A percentile compares a stretch with the other conserved stretches of the same genome.
These are phyloP conservation scores for Eupithecia pulchellata DNA, from an alignment of 2,888 invertebrate genomes.

Conservation along the genomic window DNA sequence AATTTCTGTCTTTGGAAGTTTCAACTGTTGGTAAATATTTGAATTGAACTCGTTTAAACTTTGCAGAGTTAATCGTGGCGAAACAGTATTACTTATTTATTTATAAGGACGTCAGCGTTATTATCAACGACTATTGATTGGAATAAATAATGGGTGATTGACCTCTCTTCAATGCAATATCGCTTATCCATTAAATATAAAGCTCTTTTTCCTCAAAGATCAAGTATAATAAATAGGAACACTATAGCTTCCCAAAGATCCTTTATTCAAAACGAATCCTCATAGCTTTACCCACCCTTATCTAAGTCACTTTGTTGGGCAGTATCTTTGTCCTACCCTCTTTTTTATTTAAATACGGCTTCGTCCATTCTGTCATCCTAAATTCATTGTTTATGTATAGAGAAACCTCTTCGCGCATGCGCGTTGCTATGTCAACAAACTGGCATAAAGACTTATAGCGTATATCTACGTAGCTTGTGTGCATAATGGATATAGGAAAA, in stretches of 20 bases:
- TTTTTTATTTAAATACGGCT: slow-evolving; percentile 41
- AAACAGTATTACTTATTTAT: slow-evolving; percentile 34
- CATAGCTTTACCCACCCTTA: slow-evolving; percentile 23
- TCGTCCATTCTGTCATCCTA: slow-evolving; percentile 52
- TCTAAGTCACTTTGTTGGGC: slow-evolving; percentile 32
- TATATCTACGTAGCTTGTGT: slow-evolving; percentile 31
- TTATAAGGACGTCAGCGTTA: slow-evolving; percentile 27
- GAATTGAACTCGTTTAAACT: slow-evolving; percentile 44
- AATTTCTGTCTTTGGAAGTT: slow-evolving; percentile 45
- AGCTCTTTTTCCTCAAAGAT: slow-evolving; percentile 11
- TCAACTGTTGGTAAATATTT: slow-evolving; percentile 53
- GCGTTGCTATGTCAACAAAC: slow-evolving; percentile 77
- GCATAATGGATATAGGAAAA: slow-evolving; percentile 5
- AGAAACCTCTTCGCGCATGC: slow-evolving; percentile 72
- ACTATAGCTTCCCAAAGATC: slow-evolving; percentile 4
- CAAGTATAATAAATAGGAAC: slow-evolving; percentile 3
- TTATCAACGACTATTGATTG: slow-evolving; percentile 26
- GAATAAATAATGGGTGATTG: slow-evolving; percentile 29
- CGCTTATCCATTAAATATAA: slow-evolving; percentile 13
- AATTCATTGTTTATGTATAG: slow-evolving; percentile 79
- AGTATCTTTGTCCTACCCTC: slow-evolving; percentile 27
- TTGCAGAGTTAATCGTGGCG: slow-evolving; percentile 35
- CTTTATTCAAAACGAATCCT: slow-evolving; percentile 16
- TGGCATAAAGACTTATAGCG: slow-evolving; percentile 38
- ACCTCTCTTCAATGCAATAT: slow-evolving; percentile 23